phyloP scores from a whole-genome alignment of 2,888 invertebrate genomes.

The Cyaniris semiargus region DNA sequence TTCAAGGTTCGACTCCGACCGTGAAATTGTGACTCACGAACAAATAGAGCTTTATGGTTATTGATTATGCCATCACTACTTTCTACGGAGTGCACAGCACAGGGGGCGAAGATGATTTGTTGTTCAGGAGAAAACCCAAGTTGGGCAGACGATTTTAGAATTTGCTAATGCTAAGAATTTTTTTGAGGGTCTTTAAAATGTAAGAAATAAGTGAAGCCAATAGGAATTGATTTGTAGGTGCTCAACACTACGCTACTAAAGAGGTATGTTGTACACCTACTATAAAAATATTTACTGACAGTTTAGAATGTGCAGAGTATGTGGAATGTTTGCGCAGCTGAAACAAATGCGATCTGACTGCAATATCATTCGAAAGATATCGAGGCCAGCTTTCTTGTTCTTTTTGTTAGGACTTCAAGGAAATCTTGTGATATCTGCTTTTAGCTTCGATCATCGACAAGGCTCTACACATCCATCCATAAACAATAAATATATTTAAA shows the following conservation, averaged over 20 bases:
- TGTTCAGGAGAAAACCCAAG: background rate
- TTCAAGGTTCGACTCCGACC: slow-evolving; percentile 20
- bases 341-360: background rate
- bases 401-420: too few relatives aligned
- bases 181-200: background rate
- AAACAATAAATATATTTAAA: too few relatives aligned
- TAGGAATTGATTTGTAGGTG: too few relatives aligned
- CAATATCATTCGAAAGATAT: too few relatives aligned
- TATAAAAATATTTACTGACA: background rate
- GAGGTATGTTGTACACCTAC: background rate
- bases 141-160: background rate
- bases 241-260: background rate
- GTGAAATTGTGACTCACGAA: background rate
- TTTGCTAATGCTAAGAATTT: too few relatives aligned
- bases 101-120: background rate
- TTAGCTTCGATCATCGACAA: too few relatives aligned
- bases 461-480: background rate
- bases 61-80: background rate
- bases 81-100: background rate
- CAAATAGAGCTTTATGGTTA: background rate
- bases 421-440: too few relatives aligned
- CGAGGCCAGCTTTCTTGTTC: too few relatives aligned
- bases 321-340: background rate
- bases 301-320: background rate
- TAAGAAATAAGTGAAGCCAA: too few relatives aligned